Evolutionary conservation across 2,797 vertebrate species (phyloP), one percentile per base, ranked within the genome.

Genomic region (Sebastiscus tertius): DNA sequence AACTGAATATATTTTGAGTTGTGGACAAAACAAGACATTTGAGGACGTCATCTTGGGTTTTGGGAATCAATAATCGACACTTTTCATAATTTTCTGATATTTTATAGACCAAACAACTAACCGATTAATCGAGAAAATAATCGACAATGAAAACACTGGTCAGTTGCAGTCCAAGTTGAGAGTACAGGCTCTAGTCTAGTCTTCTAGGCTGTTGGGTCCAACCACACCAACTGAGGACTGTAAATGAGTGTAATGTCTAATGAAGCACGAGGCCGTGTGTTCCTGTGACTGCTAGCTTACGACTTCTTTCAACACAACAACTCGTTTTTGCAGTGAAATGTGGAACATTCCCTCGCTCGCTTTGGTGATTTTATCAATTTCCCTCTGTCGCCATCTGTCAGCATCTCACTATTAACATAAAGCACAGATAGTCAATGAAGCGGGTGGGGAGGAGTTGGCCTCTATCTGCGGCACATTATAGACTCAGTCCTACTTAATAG

Each of bases 401-500:
- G 39, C 89, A 55, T 88, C 80, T 77, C 80, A 26, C 78, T 55
- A 55, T 77, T 79, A 84, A 75, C 72, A 80, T 55, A 72, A 81
- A 86, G 68, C 74, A 58, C 80, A 22, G 68, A 89, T 76, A 66
- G 87, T 87, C 86, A 89, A 91, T 82, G 74, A 75, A 49, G 74
- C 58, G 55, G 73, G 77, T 36, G 58, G 49, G 77, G 65, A 79
- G 81, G 82, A 82, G 69, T 77, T 74, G 77, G 81, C 81, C 42
- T 64, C 65, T 46, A 59, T 87, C 84, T 85, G 64, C 67, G 73
- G 79, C 77, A 61, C 82, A 73, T 76, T 80, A 80, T 78, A 77
- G 71, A 88, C 83, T 61, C 70, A 22, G 69, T 88, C 62, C 71
- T 83, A 62, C 84, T 89, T 93, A 93, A 90, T 90, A 91, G 89